Evolutionary conservation across 2,113 vertebrate species (phyloP), one percentile per base, ranked within the genome.

Genomic region (Noctilio leporinus): DNA sequence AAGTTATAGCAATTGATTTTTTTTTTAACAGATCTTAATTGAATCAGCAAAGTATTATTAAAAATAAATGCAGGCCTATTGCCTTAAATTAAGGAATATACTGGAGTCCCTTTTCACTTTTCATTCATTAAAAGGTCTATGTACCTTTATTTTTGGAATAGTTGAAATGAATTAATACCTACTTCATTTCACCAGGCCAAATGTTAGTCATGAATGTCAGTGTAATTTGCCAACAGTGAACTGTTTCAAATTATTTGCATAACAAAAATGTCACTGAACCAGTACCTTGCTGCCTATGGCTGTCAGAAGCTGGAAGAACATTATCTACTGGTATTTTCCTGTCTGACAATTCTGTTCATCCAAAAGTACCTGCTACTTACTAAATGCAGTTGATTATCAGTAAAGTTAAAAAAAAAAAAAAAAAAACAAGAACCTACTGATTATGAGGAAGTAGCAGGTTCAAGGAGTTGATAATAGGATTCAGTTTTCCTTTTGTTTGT

Each of bases 21-120:
- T 93, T 96, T 95, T 91, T 49, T 11, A 89, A 93, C 93, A 95
- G 67, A 65, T 96, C 96, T 96, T 97, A 96, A 95, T 94, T 93
- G 83, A 98, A 88, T 69, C 73, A 95, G 72, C n/a, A 92, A 96
- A 70, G 15, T 83, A 62, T 91, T 96, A 89, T 93, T 97, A 95
- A 97, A 97, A 96, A 91, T 97, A 96, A 96, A 97, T 92, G 78
- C 94, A 82, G 64, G 83, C 81, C 80, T 91, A 96, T 51, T 94
- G 64, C 67, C 94, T 96, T 96, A 96, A 98, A 98, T 98, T 98
- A 98, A 98, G 92, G 95, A 98, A 96, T 73, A 96, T 40, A 94
- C n/a, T n/a, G n/a, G 92, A 96, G 89, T 51, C 30, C 20, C 81
- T 97, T 95, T 98, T 97, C 94, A 95, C 89, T 97, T 97, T 97